Evolutionary conservation across 1,140 invertebrate species (phyloP).

Genomic region (Eulimnadia texana): DNA sequence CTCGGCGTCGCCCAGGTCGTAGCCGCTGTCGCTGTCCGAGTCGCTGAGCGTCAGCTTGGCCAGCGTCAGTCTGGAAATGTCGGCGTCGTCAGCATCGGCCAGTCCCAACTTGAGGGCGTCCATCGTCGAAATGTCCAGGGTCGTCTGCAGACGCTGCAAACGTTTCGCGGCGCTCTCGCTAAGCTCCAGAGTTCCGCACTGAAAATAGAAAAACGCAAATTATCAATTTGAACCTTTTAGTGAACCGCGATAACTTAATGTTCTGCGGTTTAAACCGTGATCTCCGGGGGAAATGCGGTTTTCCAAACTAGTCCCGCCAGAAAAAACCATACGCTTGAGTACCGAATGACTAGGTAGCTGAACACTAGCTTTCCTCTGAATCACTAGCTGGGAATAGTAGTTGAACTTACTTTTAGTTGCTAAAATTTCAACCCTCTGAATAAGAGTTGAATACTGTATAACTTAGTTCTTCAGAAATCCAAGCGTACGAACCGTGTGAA

Average conservation of each 20-base stretch:
- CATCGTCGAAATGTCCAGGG: conserved; percentile 29
- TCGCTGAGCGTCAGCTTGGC: conserved; percentile 10
- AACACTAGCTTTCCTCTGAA: no score
- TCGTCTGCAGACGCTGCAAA: conserved; percentile 9
- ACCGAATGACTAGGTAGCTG: no score
- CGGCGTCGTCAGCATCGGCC: conserved; percentile 1
- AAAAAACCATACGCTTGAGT: no score
- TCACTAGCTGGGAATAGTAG: no score
- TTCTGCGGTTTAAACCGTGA: neutral
- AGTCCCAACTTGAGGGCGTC: conserved; percentile 26
- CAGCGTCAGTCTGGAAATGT: neutral
- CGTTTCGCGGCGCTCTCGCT: conserved; percentile 28
- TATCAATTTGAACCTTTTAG: neutral
- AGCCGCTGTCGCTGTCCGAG: conserved; percentile 18
- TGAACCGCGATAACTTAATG: neutral
- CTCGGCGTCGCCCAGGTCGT: conserved; percentile 14
- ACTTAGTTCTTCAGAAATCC: no score
- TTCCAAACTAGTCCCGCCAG: no score
- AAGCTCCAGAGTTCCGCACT: conserved; percentile 33
- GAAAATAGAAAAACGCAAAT: conserved; percentile 23
- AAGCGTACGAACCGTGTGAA: no score
- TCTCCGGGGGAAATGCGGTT: no score
- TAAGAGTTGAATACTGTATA: no score
- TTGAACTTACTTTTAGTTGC: no score
- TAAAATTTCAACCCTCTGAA: no score